A percentile compares a stretch with the other conserved stretches of the same genome.
phyloP scores from a whole-genome alignment of 2,797 vertebrate genomes.

The Alca torda region DNA sequence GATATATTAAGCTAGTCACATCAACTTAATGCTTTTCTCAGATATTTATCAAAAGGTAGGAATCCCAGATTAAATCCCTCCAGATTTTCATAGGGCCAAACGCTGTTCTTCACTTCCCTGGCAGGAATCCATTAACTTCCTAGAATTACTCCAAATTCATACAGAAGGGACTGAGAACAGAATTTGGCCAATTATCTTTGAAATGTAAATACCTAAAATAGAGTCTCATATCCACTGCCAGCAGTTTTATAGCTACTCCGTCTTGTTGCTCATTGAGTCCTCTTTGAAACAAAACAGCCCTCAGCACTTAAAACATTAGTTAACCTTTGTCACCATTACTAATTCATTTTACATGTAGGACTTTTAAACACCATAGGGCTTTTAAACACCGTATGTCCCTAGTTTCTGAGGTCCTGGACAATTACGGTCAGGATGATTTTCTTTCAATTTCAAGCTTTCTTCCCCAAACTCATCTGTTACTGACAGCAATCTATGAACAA shows the following conservation, averaged over 20 bases:
- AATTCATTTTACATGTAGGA: slow-evolving; percentile 54
- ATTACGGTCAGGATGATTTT: slow-evolving; percentile 9
- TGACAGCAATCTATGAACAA: slow-evolving; percentile 36
- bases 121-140: background rate
- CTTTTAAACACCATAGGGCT: background rate
- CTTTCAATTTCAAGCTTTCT: slow-evolving; percentile 17
- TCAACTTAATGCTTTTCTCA: background rate
- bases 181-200: slow-evolving; percentile 38
- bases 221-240: slow-evolving; percentile 4
- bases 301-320: slow-evolving; percentile 62
- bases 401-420: background rate
- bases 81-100: background rate
- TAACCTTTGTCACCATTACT: slow-evolving; percentile 59
- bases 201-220: slow-evolving; percentile 41
- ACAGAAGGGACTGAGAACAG: slow-evolving; percentile 5
- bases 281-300: slow-evolving; percentile 56
- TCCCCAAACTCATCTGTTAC: slow-evolving; percentile 17
- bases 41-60: background rate
- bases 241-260: slow-evolving; percentile 32
- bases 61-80: slow-evolving; percentile 12
- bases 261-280: slow-evolving; percentile 20
- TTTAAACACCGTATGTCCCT: background rate
- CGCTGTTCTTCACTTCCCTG: slow-evolving; percentile 5
- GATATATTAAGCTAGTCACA: background rate
- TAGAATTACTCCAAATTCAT: slow-evolving; percentile 18